These are phyloP conservation scores for Yponomeuta cagnagella DNA, from an alignment of 2,888 invertebrate species.

Conservation along the genomic window DNA sequence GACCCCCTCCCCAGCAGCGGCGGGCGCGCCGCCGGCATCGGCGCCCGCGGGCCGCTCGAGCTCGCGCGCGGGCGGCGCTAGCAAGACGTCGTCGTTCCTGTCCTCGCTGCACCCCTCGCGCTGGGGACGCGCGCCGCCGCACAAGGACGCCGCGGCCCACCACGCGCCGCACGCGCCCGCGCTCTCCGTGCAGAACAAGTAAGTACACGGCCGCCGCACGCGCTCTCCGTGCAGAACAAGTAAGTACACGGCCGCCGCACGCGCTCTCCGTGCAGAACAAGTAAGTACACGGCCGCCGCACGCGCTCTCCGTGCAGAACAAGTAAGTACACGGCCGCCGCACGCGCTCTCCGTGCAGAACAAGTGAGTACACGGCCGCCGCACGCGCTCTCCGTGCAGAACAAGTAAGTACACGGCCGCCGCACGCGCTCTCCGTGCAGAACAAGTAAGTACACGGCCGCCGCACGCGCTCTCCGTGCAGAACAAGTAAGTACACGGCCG, in stretches of 20 bases:
- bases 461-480: too few species aligned
- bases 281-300: too few species aligned
- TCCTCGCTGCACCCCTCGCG: constrained; percentile 95
- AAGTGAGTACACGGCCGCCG: too few species aligned
- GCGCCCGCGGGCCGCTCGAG: constrained; percentile 51
- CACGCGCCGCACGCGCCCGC: constrained; percentile 58
- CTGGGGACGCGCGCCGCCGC: constrained; percentile 85
- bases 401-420: too few species aligned
- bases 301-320: too few species aligned
- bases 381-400: too few species aligned
- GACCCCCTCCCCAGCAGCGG: constrained; percentile 60
- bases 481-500: too few species aligned
- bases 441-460: too few species aligned
- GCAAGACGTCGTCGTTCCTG: constrained; percentile 89
- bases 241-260: constrained; percentile 21
- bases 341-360: too few species aligned
- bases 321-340: too few species aligned
- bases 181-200: constrained; percentile 68
- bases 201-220: neutral
- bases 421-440: too few species aligned
- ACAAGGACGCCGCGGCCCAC: constrained; percentile 57
- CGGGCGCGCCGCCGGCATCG: neutral
- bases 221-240: constrained; percentile 21
- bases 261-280: too few species aligned
- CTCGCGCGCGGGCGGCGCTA: constrained; percentile 76